Percentiles rank a stretch among this genome's conserved stretches.
phyloP scores from a whole-genome alignment of 1,140 invertebrate genomes.

The Lepidurus couesii region DNA sequence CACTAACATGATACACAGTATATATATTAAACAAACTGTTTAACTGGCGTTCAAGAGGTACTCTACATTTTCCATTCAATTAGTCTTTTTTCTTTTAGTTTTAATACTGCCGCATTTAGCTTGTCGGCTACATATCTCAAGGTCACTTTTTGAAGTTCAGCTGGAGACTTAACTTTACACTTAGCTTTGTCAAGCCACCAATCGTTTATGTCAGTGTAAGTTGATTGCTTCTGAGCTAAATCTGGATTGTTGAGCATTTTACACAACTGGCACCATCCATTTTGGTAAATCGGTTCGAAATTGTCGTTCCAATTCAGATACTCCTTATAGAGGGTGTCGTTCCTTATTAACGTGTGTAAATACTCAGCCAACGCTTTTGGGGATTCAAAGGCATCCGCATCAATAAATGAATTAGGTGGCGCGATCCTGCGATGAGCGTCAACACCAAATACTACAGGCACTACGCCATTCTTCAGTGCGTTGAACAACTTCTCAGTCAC shows the following conservation, averaged over 20 bases:
- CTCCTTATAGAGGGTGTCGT: constrained; percentile 38
- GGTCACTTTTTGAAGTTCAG: too few relatives aligned
- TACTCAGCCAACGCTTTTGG: constrained; percentile 39
- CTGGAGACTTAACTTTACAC: not conserved
- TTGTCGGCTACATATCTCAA: too few relatives aligned
- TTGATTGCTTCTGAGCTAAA: not conserved
- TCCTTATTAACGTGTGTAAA: constrained; percentile 38
- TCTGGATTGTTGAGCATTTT: not conserved
- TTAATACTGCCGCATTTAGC: too few relatives aligned
- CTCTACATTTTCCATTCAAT: too few relatives aligned
- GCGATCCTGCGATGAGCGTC: constrained; percentile 39
- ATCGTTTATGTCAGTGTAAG: not conserved
- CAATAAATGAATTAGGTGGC: constrained; percentile 44
- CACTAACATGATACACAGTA: too few relatives aligned
- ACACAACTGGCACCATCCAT: not conserved
- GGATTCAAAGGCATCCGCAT: constrained; percentile 36
- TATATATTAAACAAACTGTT: too few relatives aligned
- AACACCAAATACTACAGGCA: constrained; percentile 39
- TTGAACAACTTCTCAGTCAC: constrained; percentile 42
- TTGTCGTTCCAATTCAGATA: constrained; percentile 47
- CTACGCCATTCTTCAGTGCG: constrained; percentile 39
- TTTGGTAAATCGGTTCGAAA: not conserved
- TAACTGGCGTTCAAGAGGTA: too few relatives aligned
- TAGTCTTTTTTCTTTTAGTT: too few relatives aligned
- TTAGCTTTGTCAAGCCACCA: not conserved